A percentile compares a stretch with the other conserved stretches of the same genome.
Conservation (phyloP, 2,888 invertebrate species). For the Callinectes sapidus region DNA sequence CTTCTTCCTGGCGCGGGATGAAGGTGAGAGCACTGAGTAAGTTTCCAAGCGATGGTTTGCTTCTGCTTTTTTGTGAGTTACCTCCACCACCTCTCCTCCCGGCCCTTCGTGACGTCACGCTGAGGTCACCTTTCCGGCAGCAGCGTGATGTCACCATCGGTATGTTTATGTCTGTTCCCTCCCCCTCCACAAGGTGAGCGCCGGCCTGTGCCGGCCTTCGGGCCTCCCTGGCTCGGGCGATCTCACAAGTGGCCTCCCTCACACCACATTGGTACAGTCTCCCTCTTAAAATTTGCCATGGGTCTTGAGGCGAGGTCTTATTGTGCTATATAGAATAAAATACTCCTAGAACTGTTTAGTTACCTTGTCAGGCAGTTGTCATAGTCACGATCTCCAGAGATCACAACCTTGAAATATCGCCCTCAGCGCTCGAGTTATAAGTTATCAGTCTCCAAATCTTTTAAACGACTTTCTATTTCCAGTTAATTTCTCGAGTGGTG, state of each 20-base stretch:
- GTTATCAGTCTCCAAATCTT: slow-evolving; percentile 14
- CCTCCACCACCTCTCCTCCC: slow-evolving; percentile 35
- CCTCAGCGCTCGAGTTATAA: slow-evolving; percentile 20
- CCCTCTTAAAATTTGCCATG: slow-evolving; percentile 7
- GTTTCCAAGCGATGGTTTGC: slow-evolving; percentile 76
- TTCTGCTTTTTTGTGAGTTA: slow-evolving; percentile 64
- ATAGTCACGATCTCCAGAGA: slow-evolving; percentile 29
- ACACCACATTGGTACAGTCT: slow-evolving; percentile 5
- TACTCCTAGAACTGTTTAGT: slow-evolving; percentile 37
- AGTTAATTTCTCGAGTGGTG: slow-evolving; percentile 66
- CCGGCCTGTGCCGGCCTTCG: background rate
- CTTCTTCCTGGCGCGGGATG: slow-evolving; percentile 67
- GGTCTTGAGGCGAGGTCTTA: slow-evolving; percentile 45
- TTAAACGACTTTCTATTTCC: slow-evolving; percentile 65
- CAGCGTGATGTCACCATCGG: slow-evolving; percentile 42
- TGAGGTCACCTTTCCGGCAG: background rate
- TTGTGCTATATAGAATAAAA: slow-evolving; percentile 18
- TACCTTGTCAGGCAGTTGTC: slow-evolving; percentile 33
- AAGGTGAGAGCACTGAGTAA: slow-evolving; percentile 86
- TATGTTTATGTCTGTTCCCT: slow-evolving; percentile 49
- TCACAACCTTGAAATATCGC: slow-evolving; percentile 34
- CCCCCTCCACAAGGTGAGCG: slow-evolving; percentile 23
- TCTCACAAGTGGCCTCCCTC: background rate
- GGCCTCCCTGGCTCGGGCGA: background rate
- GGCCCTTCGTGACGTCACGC: slow-evolving; percentile 45